Conservation (phyloP, 2,797 vertebrate genomes). For the Cuniculus paca region DNA sequence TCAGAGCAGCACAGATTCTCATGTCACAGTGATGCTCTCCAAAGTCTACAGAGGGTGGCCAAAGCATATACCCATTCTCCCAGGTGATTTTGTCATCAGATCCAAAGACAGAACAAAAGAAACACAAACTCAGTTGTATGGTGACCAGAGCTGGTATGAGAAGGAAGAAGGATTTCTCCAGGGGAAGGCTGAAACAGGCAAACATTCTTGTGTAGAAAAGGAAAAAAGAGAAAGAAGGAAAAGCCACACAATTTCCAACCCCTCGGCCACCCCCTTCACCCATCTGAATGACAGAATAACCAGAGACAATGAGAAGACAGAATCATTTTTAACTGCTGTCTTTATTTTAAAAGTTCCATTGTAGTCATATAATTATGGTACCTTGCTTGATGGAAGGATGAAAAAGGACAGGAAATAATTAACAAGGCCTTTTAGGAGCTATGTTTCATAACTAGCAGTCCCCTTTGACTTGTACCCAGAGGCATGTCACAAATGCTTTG, state of each 20-base stretch:
- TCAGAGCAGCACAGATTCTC: not conserved
- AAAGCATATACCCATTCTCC: not conserved
- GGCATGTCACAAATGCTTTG: not conserved
- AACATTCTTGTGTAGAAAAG: not conserved
- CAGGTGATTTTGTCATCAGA: not conserved
- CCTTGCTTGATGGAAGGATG: slow-evolving; percentile 59
- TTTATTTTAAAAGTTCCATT: slow-evolving; percentile 71
- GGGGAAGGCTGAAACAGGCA: not conserved
- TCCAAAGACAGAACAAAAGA: not conserved
- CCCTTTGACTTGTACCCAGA: slow-evolving; percentile 33
- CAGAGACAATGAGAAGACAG: slow-evolving; percentile 60
- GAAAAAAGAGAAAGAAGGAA: not conserved
- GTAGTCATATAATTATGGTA: slow-evolving; percentile 55
- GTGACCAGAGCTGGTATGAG: not conserved
- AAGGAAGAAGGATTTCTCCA: not conserved
- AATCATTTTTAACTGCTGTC: slow-evolving; percentile 53
- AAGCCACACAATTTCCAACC: not conserved
- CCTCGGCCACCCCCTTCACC: not conserved
- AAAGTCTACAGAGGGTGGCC: not conserved
- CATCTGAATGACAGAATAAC: slow-evolving; percentile 34
- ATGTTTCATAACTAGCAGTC: slow-evolving; percentile 10
- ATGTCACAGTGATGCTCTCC: not conserved
- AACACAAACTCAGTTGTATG: not conserved
- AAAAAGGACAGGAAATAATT: slow-evolving; percentile 65
- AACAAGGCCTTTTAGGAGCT: slow-evolving; percentile 10